Percentiles rank a stretch among this genome's conserved stretches.
phyloP scores from a whole-genome alignment of 2,797 vertebrate genomes.

The Onychomys leucogaster region DNA sequence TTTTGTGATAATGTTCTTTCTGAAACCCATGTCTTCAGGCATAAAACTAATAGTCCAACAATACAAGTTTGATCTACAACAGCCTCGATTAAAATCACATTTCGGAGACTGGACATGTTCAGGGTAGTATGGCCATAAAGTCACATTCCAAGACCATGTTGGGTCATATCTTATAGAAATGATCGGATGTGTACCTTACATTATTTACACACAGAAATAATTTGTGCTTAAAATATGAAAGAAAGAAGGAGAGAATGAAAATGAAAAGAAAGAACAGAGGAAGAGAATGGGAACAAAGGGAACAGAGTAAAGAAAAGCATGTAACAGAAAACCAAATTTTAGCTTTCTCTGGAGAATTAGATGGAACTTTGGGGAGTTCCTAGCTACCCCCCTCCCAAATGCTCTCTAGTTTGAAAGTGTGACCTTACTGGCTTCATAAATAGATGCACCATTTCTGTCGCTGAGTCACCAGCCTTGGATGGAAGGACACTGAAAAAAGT shows the following conservation, averaged over 20 bases:
- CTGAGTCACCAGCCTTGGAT: accelerated
- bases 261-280: background rate
- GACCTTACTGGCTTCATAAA: background rate
- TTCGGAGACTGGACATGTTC: background rate
- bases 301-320: background rate
- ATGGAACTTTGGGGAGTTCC: background rate
- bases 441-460: background rate
- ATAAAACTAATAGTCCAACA: background rate
- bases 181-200: background rate
- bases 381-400: background rate
- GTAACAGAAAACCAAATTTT: background rate
- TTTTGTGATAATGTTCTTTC: background rate
- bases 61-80: background rate
- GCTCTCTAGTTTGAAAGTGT: background rate
- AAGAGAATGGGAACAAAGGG: background rate
- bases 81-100: background rate
- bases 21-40: background rate
- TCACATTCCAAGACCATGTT: background rate
- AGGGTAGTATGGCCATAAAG: background rate
- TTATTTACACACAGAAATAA: background rate
- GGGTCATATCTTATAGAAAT: background rate
- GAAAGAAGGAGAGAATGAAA: background rate
- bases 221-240: background rate
- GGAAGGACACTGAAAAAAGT: background rate
- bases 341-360: background rate